These are phyloP conservation scores for Nudaria mundana DNA, from an alignment of 2,888 invertebrate species.

Conservation along the genomic window DNA sequence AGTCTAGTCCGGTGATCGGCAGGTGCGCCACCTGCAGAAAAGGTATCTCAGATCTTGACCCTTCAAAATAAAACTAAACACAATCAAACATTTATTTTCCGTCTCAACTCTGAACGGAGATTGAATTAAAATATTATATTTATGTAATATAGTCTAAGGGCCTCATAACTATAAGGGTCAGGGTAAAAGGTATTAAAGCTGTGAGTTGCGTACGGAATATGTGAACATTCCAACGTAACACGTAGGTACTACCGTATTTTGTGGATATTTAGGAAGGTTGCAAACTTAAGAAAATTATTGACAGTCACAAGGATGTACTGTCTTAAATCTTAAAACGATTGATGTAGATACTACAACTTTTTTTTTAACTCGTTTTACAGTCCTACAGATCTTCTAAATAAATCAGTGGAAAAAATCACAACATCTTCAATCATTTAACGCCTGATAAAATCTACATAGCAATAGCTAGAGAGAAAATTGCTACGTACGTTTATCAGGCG, in stretches of 20 bases:
- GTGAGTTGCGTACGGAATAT: constrained; percentile 22
- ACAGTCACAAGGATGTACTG: background rate
- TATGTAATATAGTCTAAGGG: constrained; percentile 21
- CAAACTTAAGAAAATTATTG: background rate
- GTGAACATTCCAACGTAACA: constrained; percentile 12
- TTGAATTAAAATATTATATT: constrained; percentile 12
- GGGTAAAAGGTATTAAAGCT: constrained; percentile 17
- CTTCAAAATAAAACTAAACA: constrained; percentile 8
- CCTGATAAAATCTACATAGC: too few relatives aligned
- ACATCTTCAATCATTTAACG: too few relatives aligned
- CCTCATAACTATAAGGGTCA: constrained; percentile 11
- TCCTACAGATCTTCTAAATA: too few relatives aligned
- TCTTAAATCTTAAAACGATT: background rate
- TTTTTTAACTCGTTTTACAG: too few relatives aligned
- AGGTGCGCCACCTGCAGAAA: too few relatives aligned
- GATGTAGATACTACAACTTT: too few relatives aligned
- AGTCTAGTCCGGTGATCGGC: background rate
- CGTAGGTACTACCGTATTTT: constrained; percentile 23
- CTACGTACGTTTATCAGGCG: too few relatives aligned
- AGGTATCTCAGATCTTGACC: too few relatives aligned
- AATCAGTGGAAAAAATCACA: too few relatives aligned
- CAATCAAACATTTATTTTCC: constrained; percentile 14
- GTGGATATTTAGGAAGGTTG: constrained; percentile 14
- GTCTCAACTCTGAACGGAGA: constrained; percentile 12
- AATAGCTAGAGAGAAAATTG: too few relatives aligned